Conservation (phyloP, 2,113 vertebrate species). For the Syrrhaptes paradoxus region DNA sequence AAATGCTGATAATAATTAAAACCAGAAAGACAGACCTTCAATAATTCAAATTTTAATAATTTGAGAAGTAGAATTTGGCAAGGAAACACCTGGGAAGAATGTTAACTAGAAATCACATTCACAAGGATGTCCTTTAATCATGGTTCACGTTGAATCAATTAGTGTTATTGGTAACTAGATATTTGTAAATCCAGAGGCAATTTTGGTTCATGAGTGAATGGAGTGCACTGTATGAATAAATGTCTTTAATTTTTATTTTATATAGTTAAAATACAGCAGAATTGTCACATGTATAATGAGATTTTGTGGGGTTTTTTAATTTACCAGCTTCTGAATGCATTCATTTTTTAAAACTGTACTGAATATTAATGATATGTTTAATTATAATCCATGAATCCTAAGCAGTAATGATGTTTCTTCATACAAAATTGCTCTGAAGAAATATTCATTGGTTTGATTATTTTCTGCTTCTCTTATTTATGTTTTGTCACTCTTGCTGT, state of each 20-base stretch:
- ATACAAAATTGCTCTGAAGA: not conserved
- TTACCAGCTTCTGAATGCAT: not conserved
- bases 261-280: not conserved
- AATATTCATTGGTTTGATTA: not conserved
- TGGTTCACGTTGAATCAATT: not conserved
- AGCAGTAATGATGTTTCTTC: not conserved
- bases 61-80: not conserved
- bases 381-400: not conserved
- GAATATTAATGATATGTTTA: not conserved
- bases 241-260: not conserved
- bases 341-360: not conserved
- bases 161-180: not conserved
- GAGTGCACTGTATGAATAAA: not conserved
- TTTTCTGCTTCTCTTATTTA: slow-evolving; percentile 5
- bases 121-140: not conserved
- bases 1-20: not conserved
- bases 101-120: not conserved
- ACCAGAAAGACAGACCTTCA: not conserved
- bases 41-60: not conserved
- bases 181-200: slow-evolving; percentile 4
- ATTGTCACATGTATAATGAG: not conserved
- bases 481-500: not conserved
- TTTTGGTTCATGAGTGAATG: not conserved
- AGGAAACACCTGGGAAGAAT: not conserved
- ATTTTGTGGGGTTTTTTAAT: not conserved